Percentiles rank a stretch among this genome's conserved stretches.
These are phyloP conservation scores for Oegoconia quadripuncta DNA, from an alignment of 2,888 invertebrate species.

Conservation along the genomic window DNA sequence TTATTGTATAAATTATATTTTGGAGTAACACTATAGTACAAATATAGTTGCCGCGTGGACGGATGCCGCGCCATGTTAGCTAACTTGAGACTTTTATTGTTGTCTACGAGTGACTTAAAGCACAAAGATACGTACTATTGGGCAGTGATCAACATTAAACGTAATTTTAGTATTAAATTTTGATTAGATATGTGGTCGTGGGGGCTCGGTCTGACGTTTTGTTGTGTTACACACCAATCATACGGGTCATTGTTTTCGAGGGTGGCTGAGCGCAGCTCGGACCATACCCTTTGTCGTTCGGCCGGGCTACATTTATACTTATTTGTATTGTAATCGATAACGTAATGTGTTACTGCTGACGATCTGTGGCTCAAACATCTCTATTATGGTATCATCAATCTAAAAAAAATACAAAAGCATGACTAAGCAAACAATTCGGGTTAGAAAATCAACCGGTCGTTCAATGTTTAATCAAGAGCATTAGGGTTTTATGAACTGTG, in stretches of 20 bases:
- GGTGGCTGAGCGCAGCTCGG: slow-evolving; percentile 52
- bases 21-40: slow-evolving; percentile 72
- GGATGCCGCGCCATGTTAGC: slow-evolving; percentile 61
- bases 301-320: slow-evolving; percentile 55
- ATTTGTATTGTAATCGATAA: slow-evolving; percentile 67
- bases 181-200: slow-evolving; percentile 66
- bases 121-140: slow-evolving; percentile 79
- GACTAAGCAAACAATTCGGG: too few species aligned
- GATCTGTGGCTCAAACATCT: slow-evolving; percentile 34
- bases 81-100: slow-evolving; percentile 67
- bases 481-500: too few species aligned
- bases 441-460: too few species aligned
- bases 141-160: slow-evolving; percentile 79
- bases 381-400: slow-evolving; percentile 22
- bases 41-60: slow-evolving; percentile 57
- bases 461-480: too few species aligned
- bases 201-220: slow-evolving; percentile 61
- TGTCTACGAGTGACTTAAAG: slow-evolving; percentile 73
- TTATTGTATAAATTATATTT: slow-evolving; percentile 75
- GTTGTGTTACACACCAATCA: slow-evolving; percentile 61
- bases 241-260: slow-evolving; percentile 73
- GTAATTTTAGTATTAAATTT: slow-evolving; percentile 76
- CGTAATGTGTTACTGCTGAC: slow-evolving; percentile 60
- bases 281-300: slow-evolving; percentile 40
- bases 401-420: too few species aligned